These are phyloP conservation scores for Saiga tatarica DNA, from an alignment of 2,113 vertebrate genomes.

Conservation along the genomic window DNA sequence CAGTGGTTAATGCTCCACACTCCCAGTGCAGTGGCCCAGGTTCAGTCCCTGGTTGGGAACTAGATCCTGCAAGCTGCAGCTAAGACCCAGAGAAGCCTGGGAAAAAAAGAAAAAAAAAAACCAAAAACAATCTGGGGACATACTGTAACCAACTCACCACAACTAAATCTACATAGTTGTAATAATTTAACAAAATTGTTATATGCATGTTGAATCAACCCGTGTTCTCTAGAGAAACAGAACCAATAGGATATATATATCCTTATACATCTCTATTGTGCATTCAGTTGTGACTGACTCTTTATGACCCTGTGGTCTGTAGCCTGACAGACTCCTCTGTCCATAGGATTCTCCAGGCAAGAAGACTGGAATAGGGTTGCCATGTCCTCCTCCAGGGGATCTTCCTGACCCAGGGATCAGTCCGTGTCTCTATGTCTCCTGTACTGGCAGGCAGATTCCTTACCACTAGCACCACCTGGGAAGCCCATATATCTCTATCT, in stretches of 20 bases:
- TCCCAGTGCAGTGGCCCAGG: neutral
- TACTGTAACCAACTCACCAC: no score
- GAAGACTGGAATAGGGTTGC: neutral
- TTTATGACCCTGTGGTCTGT: neutral
- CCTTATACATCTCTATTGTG: neutral
- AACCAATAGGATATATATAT: neutral
- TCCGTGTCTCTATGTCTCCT: accelerated
- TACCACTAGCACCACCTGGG: neutral
- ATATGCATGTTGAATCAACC: accelerated
- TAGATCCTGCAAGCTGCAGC: neutral
- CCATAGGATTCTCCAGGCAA: neutral
- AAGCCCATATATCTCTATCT: neutral
- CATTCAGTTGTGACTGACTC: neutral
- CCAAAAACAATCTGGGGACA: neutral
- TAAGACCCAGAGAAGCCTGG: neutral
- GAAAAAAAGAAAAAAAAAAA: neutral
- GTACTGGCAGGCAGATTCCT: neutral
- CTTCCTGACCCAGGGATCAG: neutral
- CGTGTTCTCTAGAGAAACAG: neutral
- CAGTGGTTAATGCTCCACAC: neutral
- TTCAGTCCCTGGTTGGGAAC: neutral
- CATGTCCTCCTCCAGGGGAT: neutral
- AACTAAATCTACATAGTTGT: neutral
- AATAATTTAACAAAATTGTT: neutral
- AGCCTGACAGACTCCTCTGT: neutral